Evolutionary conservation across 2,113 vertebrate species (phyloP).

Genomic region (Ctenodactylus gundi): DNA sequence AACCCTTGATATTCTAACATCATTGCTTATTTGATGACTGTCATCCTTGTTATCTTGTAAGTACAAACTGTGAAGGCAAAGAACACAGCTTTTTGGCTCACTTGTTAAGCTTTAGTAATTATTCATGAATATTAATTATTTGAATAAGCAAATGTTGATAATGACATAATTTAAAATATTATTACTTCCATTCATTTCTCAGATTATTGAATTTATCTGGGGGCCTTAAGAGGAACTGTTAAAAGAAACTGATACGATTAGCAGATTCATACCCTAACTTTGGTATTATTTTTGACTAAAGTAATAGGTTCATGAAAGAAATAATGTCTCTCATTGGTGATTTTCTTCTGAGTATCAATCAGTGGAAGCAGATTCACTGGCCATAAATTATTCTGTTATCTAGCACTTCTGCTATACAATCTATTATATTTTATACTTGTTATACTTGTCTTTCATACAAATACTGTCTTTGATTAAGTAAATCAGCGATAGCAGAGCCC

Average conservation of each 20-base stretch:
- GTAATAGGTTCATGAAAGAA: background rate
- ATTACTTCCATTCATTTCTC: background rate
- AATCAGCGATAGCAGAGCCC: background rate
- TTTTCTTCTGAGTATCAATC: background rate
- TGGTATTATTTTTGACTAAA: background rate
- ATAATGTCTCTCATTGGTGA: too few species aligned
- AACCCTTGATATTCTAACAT: background rate
- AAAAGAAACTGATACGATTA: background rate
- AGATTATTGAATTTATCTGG: background rate
- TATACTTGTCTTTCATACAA: background rate
- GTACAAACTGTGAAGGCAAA: background rate
- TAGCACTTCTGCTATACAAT: background rate
- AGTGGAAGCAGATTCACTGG: background rate
- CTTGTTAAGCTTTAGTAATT: background rate
- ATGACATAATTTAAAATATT: background rate
- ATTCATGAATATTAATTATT: background rate
- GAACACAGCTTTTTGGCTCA: background rate
- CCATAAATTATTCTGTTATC: background rate
- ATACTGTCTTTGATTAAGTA: background rate
- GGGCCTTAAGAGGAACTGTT: background rate
- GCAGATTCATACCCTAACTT: background rate
- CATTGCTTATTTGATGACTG: background rate
- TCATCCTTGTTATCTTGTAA: background rate
- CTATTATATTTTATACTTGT: background rate
- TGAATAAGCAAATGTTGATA: background rate